phyloP scores from a whole-genome alignment of 2,113 vertebrate genomes.

The Rhynchopsitta pachyrhyncha region DNA sequence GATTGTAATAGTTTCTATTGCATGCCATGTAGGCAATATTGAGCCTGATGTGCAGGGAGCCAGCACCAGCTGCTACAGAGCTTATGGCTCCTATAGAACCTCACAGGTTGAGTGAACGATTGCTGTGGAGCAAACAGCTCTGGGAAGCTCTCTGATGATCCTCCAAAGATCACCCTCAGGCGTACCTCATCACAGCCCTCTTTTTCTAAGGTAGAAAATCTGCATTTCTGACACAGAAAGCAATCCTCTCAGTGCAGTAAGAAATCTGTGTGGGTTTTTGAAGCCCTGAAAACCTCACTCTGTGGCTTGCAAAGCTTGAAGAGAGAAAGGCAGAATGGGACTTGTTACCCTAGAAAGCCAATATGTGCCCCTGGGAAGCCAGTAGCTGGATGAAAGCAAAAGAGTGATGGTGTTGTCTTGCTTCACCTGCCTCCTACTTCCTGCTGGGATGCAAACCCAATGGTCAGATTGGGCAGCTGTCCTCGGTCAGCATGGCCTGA shows the following conservation, averaged over 20 bases:
- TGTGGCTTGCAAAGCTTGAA: background rate
- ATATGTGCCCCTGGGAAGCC: too few species aligned
- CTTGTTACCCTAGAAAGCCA: background rate
- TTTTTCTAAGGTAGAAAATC: background rate
- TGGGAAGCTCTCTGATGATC: background rate
- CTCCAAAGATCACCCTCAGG: background rate
- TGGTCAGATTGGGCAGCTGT: background rate
- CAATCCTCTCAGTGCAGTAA: background rate
- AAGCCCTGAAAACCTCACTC: background rate
- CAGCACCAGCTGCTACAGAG: fast-evolving
- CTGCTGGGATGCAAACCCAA: background rate
- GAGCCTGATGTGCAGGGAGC: background rate
- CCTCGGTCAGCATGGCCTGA: background rate
- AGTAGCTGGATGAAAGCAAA: background rate
- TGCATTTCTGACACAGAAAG: background rate
- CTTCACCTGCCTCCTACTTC: background rate
- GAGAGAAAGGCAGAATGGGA: background rate
- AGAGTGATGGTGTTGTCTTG: background rate
- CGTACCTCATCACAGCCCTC: background rate
- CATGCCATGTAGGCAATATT: background rate
- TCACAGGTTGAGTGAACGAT: background rate
- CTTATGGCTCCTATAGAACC: background rate
- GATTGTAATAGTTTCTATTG: background rate
- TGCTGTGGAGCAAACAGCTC: background rate
- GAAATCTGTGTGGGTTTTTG: background rate